phyloP scores from a whole-genome alignment of 1,140 invertebrate genomes.

The Pseudomyrmex pallidus region DNA sequence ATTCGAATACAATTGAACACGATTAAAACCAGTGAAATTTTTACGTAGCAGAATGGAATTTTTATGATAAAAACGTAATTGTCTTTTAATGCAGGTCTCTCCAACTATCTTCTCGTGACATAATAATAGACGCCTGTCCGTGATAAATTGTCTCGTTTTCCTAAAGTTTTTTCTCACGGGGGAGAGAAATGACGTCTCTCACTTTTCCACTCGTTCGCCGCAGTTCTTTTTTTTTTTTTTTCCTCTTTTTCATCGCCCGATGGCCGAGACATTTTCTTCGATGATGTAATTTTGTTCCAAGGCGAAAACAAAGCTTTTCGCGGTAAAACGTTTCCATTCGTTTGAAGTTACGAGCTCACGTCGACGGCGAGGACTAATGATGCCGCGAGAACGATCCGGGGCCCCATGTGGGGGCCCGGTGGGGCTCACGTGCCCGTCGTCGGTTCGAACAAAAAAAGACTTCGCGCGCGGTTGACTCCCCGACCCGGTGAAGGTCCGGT shows the following conservation, averaged over 20 bases:
- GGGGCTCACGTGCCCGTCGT: conserved; percentile 68
- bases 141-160: conserved; percentile 29
- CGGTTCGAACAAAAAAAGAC: conserved; percentile 77
- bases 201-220: conserved; percentile 9
- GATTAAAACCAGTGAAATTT: background rate
- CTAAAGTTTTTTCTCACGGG: background rate
- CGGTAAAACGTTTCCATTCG: conserved; percentile 59
- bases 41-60: background rate
- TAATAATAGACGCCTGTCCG: conserved; percentile 21
- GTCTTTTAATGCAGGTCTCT: background rate
- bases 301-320: conserved; percentile 25
- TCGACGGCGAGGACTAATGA: conserved; percentile 81
- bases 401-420: conserved; percentile 74
- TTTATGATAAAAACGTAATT: background rate
- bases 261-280: conserved; percentile 39
- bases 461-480: conserved; percentile 74
- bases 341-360: conserved; percentile 76
- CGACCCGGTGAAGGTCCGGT: conserved; percentile 70
- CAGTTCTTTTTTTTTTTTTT: too few relatives aligned
- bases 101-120: conserved; percentile 4
- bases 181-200: background rate
- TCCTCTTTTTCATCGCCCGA: background rate
- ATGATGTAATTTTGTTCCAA: conserved; percentile 37
- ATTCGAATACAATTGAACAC: background rate
- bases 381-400: conserved; percentile 78